Conservation (phyloP, 2,797 vertebrate species). For the Pangasius krempfi region DNA sequence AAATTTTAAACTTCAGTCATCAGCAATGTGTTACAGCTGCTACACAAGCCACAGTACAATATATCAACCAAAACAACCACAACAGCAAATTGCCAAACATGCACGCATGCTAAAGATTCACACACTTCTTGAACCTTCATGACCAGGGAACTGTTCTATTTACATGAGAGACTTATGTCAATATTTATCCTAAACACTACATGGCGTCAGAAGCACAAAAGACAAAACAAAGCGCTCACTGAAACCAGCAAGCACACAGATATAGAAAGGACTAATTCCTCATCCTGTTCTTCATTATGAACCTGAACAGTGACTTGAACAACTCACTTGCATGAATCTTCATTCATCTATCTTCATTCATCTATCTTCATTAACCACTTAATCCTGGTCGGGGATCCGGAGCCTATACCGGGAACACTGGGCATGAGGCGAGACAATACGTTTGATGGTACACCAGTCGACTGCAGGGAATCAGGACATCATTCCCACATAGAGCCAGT, state of each 20-base stretch:
- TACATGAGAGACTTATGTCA: not conserved
- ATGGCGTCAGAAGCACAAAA: not conserved
- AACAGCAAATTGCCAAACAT: too few species aligned
- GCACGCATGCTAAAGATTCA: not conserved
- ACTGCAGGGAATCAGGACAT: not conserved
- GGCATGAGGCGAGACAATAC: not conserved
- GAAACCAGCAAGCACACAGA: not conserved
- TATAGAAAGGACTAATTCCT: constrained; percentile 8
- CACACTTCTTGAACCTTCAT: not conserved
- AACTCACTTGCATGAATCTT: not conserved
- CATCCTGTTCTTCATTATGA: not conserved
- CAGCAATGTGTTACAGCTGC: not conserved
- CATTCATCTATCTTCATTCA: not conserved
- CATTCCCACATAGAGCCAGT: not conserved
- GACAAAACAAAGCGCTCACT: not conserved
- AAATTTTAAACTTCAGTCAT: not conserved
- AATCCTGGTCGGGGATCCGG: not conserved
- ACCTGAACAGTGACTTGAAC: constrained; percentile 10
- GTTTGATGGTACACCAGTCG: not conserved
- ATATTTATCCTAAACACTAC: constrained; percentile 15
- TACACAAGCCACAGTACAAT: not conserved
- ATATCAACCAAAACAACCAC: not conserved
- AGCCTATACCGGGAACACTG: not conserved
- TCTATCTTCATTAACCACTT: not conserved
- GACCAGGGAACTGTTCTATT: not conserved